Base-by-base conservation (phyloP, 2,888 invertebrate species). In the Chesias legatella region DNA sequence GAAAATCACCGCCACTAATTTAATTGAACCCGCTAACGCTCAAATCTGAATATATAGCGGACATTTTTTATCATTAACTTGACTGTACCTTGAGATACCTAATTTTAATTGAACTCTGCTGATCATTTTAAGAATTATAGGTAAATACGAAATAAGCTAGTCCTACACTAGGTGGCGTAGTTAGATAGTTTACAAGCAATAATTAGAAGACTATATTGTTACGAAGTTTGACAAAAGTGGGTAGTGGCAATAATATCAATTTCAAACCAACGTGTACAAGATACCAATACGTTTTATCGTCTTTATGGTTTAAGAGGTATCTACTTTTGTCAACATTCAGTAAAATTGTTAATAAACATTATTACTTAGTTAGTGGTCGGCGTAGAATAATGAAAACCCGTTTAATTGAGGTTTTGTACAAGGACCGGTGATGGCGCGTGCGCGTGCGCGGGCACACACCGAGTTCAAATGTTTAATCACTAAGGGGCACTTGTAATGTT, bases 181-280 rank as follows among this genome's bases (percentile, higher is more conserved):
- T 58, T 79, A 82, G 77, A 60, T 79, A 81, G 76, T 67, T 69
- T 68, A 73, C 58, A 74, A 85, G 85, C 85, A 85, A 85, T 85
- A 84, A 81, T 73, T 79, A 78, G 73, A 71, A 58, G 53, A 67
- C 57, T 35, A 67, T 74, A n/a, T 72, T 73, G 66, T 76, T 71
- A 73, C 54, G 72, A 71, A 73, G 54, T 71, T 78, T 79, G 76
- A 67, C 75, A 73, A 73, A 72, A 74, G 72, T n/a, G n/a, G n/a
- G n/a, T 76, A 73, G 73, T 54, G 33, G 43, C 55, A 36, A 49
- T 36, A 56, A 60, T 33, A 39, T 53, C 13, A 17, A 17, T 17
- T 17, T 52, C 32, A 43, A 37, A 48, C 36, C 24, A n/a, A n/a
- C n/a, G n/a, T n/a, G n/a, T n/a, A n/a, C n/a, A n/a, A n/a, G n/a